Evolutionary conservation across 2,888 invertebrate species (phyloP).

Genomic region (Stenoptilia bipunctidactyla): DNA sequence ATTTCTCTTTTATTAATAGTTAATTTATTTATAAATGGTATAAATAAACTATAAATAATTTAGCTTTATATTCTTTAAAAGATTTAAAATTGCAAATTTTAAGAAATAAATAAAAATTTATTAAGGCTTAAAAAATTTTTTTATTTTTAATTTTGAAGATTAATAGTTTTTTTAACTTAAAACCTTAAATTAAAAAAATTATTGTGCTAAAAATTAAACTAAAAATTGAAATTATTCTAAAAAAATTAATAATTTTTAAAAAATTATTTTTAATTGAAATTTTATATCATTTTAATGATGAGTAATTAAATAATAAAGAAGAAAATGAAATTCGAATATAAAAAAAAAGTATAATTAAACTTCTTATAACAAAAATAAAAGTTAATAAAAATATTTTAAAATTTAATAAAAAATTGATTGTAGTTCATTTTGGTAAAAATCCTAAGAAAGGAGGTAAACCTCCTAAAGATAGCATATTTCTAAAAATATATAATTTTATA

Average conservation of each 20-base stretch:
- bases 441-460: conserved; percentile 73
- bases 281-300: conserved; percentile 58
- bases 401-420: conserved; percentile 62
- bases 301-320: conserved; percentile 55
- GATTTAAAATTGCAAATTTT: conserved; percentile 76
- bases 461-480: conserved; percentile 70
- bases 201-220: conserved; percentile 44
- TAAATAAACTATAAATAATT: too few species aligned
- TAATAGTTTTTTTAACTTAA: conserved; percentile 75
- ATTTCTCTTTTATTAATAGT: conserved; percentile 58
- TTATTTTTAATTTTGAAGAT: conserved; percentile 75
- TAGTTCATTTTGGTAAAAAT: conserved; percentile 73
- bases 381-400: conserved; percentile 47
- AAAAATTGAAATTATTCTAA: conserved; percentile 30
- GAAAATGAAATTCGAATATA: conserved; percentile 67
- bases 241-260: conserved; percentile 29
- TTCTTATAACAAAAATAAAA: conserved; percentile 58
- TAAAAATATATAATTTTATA: conserved; percentile 60
- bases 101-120: conserved; percentile 35
- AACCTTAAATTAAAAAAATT: conserved; percentile 50
- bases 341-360: conserved; percentile 67
- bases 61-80: conserved; percentile 63
- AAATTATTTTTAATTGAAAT: conserved; percentile 38
- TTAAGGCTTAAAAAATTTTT: conserved; percentile 71
- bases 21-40: too few species aligned